Percentiles rank a stretch among this genome's conserved stretches.
These are phyloP conservation scores for Drosophila eohydei DNA, from an alignment of 2,888 invertebrate genomes.

Conservation along the genomic window DNA sequence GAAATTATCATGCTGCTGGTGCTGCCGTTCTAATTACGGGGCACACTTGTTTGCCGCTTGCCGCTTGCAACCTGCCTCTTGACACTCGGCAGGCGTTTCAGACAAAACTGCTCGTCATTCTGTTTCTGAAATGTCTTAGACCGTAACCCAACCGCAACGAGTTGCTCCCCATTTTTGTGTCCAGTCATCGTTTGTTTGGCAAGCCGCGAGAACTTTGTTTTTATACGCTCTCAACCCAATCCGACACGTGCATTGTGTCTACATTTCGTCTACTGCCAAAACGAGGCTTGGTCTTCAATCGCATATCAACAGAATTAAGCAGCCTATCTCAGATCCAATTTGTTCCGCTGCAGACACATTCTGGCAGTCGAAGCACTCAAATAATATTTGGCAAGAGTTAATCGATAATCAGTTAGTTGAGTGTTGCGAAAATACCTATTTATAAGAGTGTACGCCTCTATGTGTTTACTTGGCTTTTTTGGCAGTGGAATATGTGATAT, in stretches of 20 bases:
- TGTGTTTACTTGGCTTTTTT: neutral
- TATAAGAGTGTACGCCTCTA: neutral
- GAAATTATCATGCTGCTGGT: conserved; percentile 30
- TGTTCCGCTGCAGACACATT: conserved; percentile 14
- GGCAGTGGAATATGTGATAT: neutral
- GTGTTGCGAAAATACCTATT: conserved; percentile 1
- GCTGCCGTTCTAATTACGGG: conserved; percentile 45
- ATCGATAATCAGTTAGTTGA: conserved; percentile 5
- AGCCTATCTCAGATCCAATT: conserved; percentile 17
- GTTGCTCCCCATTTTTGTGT: conserved; percentile 43
- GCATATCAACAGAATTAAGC: neutral
- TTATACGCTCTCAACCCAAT: conserved; percentile 2
- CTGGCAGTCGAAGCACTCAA: neutral
- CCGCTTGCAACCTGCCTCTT: conserved; percentile 5
- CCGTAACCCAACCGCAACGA: conserved; percentile 23
- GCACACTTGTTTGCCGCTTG: conserved; percentile 29
- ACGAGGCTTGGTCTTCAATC: conserved; percentile 11
- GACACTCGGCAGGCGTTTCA: conserved; percentile 22
- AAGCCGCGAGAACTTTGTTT: conserved; percentile 31
- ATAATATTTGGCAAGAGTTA: conserved; percentile 19
- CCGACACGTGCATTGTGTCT: conserved; percentile 10
- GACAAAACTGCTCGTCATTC: conserved; percentile 40
- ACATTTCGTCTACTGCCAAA: neutral
- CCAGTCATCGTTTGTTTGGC: conserved; percentile 65
- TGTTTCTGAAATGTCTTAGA: conserved; percentile 10